Conservation (phyloP, 2,113 vertebrate genomes). For the Eleginops maclovinus region DNA sequence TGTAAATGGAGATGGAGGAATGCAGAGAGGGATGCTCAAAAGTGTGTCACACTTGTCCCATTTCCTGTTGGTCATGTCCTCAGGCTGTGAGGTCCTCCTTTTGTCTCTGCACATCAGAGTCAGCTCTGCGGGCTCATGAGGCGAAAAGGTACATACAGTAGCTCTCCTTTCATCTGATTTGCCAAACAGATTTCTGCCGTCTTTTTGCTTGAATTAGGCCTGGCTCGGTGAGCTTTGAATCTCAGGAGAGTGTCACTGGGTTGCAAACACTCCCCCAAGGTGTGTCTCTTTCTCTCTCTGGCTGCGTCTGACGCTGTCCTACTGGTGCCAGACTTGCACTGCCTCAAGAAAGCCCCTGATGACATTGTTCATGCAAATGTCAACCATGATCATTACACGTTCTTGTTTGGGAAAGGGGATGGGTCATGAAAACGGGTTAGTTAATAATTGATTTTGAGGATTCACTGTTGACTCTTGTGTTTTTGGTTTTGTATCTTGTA, state of each 20-base stretch:
- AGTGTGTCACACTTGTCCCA: conserved; percentile 50
- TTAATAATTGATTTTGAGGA: neutral
- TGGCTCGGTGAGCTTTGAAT: conserved; percentile 46
- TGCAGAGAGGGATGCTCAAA: conserved; percentile 32
- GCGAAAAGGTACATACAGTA: conserved; percentile 26
- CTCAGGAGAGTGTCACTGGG: conserved; percentile 35
- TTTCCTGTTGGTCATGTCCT: conserved; percentile 63
- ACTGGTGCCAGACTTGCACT: conserved; percentile 9
- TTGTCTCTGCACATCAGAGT: conserved; percentile 61
- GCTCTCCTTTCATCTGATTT: conserved; percentile 25
- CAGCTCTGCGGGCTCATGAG: conserved; percentile 29
- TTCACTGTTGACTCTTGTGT: neutral
- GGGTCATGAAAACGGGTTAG: conserved; percentile 4
- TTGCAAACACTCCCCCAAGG: conserved; percentile 22
- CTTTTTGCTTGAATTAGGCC: conserved; percentile 30
- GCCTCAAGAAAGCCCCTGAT: conserved; percentile 8
- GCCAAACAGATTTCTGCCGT: conserved; percentile 5
- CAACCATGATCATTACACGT: neutral
- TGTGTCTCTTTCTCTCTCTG: conserved; percentile 24
- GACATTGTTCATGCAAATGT: conserved; percentile 9
- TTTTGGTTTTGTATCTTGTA: neutral
- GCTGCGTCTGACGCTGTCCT: neutral
- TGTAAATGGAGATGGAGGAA: conserved; percentile 23
- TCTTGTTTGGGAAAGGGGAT: neutral
- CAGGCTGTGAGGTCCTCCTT: conserved; percentile 50